Base-by-base conservation (phyloP, 2,797 vertebrate species). In the Lagocephalus sceleratus region DNA sequence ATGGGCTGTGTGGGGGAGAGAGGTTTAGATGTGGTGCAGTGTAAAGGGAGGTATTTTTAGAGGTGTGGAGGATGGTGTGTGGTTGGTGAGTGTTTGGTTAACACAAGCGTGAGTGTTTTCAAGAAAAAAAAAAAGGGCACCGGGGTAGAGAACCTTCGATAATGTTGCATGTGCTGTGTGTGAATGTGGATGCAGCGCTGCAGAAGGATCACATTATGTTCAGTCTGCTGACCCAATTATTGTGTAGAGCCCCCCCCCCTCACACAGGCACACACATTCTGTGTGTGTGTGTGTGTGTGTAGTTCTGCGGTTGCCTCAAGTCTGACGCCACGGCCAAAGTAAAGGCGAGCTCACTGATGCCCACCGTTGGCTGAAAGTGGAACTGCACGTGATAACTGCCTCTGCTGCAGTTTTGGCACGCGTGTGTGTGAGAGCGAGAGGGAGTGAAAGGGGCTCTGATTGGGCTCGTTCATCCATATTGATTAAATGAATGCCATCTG, bases 221-320 rank as follows among this genome's bases (percentile, higher is more conserved):
- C 57, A 55, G 81, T 85, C 78, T 88, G 82, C 73, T 80, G 78
- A 86, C 77, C 83, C 73, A 82, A 69, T 86, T 86, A 74, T 84
- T 79, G 45, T 25, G 21, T 47, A 15, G 32, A 12, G 1, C 32
- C 12, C 32, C 32, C 32, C 32, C 6, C 7, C 7, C 10, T 9
- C 29, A 35, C 32, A 35, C 32, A 4, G 11, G 14, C 32, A 35
- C 32, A 35, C 12, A 35, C 32, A 35, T 12, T 44, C 17, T 44
- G 9, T 44, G 42, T 41, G 40, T 41, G 40, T 41, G 67, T 51
- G 45, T 57, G 49, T n/a, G n/a, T n/a, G 76, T 58, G 62, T 68
- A 50, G 68, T 63, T 38, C 60, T 70, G 47, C 58, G 52, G 53
- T 60, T 49, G 66, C 65, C 52, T 0, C 6, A 60, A 53, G 74